phyloP scores from a whole-genome alignment of 2,113 vertebrate genomes.

The Grallaria varia region DNA sequence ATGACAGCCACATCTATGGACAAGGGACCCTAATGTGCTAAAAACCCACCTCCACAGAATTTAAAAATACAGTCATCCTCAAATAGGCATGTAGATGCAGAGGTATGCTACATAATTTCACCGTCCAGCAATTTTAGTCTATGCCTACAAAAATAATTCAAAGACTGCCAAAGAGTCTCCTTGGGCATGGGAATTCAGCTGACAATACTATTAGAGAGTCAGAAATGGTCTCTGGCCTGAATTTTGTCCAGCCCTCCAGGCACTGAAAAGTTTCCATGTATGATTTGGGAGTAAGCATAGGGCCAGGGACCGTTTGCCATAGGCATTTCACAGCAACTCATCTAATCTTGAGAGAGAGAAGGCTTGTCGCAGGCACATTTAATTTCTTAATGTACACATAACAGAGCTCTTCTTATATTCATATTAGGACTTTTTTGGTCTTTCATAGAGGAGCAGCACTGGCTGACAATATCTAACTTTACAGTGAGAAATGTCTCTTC shows the following conservation, averaged over 20 bases:
- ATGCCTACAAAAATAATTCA: neutral
- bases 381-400: neutral
- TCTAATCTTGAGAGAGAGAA: neutral
- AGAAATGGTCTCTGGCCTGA: neutral
- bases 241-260: neutral
- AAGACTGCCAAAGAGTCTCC: neutral
- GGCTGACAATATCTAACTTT: neutral
- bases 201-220: neutral
- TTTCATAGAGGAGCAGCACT: neutral
- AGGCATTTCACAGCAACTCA: neutral
- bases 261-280: neutral
- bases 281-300: neutral
- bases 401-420: neutral
- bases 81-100: rapidly evolving
- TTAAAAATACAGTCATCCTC: neutral
- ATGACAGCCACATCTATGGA: neutral
- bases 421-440: neutral
- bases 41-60: neutral
- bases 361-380: neutral
- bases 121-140: neutral
- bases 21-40: rapidly evolving
- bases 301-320: neutral
- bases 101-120: neutral
- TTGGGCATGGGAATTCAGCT: neutral
- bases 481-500: neutral